Base-by-base conservation (phyloP, 2,888 invertebrate genomes). In the Trypoxylon attenuatum region DNA sequence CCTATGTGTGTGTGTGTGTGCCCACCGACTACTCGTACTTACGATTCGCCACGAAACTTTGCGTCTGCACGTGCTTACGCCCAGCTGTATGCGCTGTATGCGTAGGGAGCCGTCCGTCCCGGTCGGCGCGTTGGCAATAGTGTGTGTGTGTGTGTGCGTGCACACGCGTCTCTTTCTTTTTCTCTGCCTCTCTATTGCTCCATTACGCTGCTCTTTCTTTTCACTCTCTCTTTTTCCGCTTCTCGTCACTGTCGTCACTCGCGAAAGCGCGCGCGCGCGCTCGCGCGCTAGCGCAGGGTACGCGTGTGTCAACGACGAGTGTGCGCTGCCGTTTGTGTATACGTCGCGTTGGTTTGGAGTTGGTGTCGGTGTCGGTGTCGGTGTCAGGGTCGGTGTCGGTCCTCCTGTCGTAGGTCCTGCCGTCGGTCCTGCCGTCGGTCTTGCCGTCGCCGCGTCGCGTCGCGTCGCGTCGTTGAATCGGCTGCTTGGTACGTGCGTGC, bases 401-500 rank as follows among this genome's bases (percentile, higher is more conserved):
- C 4, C 33, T 33, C 33, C 33, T 13, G 33, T 33, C n/a, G n/a
- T n/a, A n/a, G n/a, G n/a, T n/a, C n/a, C n/a, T n/a, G n/a, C n/a
- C n/a, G n/a, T n/a, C n/a, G n/a, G n/a, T n/a, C n/a, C n/a, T n/a
- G n/a, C n/a, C n/a, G n/a, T n/a, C n/a, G n/a, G n/a, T n/a, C n/a
- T n/a, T n/a, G n/a, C n/a, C n/a, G n/a, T n/a, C n/a, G n/a, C n/a
- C n/a, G n/a, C n/a, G n/a, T n/a, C n/a, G n/a, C n/a, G n/a, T 33
- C 33, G n/a, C 33, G 33, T 13, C 10, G 33, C 33, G 3, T 33
- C 54, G 56, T 57, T 42, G 42, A 42, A 53, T 43, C 56, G 45
- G 51, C 59, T 55, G 47, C 58, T 54, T 50, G 71, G 60, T 62
- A 46, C 57, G 82, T 76, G 80, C 82, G 78, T 77, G 79, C 81